Evolutionary conservation across 2,113 vertebrate genomes (phyloP).

Genomic region (Campylomormyrus numenius): DNA sequence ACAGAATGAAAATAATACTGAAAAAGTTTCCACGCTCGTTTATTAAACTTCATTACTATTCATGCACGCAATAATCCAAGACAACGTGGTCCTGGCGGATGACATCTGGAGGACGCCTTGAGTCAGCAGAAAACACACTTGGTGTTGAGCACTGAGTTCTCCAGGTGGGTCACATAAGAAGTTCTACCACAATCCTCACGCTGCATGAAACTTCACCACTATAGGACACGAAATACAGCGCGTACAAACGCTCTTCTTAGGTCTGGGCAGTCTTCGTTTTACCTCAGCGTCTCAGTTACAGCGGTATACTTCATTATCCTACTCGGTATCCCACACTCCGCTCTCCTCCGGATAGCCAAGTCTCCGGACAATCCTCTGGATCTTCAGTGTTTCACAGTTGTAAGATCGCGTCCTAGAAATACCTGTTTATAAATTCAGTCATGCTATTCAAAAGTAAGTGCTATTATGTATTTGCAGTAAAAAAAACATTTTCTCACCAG

Average conservation of each 20-base stretch:
- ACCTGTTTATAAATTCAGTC: neutral
- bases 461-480: neutral
- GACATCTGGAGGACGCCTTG: slow-evolving; percentile 16
- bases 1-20: neutral
- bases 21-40: neutral
- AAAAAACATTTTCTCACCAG: neutral
- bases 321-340: slow-evolving; percentile 41
- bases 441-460: neutral
- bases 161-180: neutral
- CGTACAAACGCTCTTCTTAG: neutral
- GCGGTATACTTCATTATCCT: slow-evolving; percentile 45
- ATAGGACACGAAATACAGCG: neutral
- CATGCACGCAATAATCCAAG: neutral
- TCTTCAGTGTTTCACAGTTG: slow-evolving; percentile 64
- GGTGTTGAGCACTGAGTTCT: neutral
- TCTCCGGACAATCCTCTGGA: slow-evolving; percentile 49
- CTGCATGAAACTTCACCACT: neutral
- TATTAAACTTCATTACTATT: neutral
- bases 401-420: slow-evolving; percentile 56
- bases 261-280: neutral
- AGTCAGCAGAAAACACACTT: slow-evolving; percentile 40
- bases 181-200: neutral
- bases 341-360: slow-evolving; percentile 41
- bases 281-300: neutral
- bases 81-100: slow-evolving; percentile 23